Base-by-base conservation (phyloP, 2,888 invertebrate species). In the Invenusta paracnida region DNA sequence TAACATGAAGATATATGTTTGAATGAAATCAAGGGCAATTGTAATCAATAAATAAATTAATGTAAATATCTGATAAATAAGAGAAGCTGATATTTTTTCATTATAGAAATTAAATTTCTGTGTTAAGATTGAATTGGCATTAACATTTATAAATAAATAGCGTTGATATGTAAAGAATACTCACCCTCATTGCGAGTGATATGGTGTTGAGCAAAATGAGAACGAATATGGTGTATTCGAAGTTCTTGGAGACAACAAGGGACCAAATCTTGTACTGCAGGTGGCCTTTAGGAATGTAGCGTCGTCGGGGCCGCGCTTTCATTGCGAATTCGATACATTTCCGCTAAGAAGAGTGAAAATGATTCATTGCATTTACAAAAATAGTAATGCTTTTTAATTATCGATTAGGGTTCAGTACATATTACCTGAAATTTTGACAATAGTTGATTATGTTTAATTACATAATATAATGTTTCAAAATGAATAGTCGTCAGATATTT, bases 241-340 rank as follows among this genome's bases (percentile, higher is more conserved):
- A 99, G 0, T 97, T 96, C 90, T 96, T 96, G 30, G 99, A 99
- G 67, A 99, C 99, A 83, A 99, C 98, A 91, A 99, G 96, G 98
- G 98, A 99, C 99, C 99, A 99, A 83, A 99, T 94, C 93, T 95
- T 94, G 88, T 93, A 92, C 92, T 98, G 98, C 91, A 97, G 95
- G 86, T 97, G 94, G 92, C 98, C 97, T 92, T 98, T 97, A 85
- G 99, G 99, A 92, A 99, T 99, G 93, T 99, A 99, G 88, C 99
- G 92, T 5, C 93, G 91, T 85, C 93, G 93, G 13, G 94, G 93
- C 88, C 93, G 93, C 5, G 93, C 94, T 90, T 93, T 94, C 88
- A 94, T 89, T 29, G 94, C 98, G 92, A 98, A 98, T 92, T 98
- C 98, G 90, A 98, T 97, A 81, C 86, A 86, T 30, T 86, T 86